phyloP scores from a whole-genome alignment of 1,140 invertebrate species.

The Zaprionus inermis region DNA sequence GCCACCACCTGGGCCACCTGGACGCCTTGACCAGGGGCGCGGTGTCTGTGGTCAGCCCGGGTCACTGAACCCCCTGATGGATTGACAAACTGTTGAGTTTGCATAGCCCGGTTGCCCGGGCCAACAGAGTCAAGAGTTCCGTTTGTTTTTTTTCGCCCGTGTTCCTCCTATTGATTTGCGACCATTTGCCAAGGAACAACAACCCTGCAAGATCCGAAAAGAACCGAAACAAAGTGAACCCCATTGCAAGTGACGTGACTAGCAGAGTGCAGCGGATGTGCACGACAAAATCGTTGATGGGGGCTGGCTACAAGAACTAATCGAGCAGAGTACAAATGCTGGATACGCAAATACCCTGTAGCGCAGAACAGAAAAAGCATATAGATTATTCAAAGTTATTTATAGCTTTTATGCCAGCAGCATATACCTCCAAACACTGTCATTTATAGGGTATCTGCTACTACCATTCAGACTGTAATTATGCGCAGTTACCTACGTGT shows the following conservation, averaged over 20 bases:
- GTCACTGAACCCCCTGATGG: conserved; percentile 54
- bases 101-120: conserved; percentile 22
- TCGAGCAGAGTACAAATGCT: background rate
- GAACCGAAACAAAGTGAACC: conserved; percentile 17
- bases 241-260: conserved; percentile 33
- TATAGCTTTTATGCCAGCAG: background rate
- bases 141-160: conserved; percentile 15
- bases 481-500: conserved; percentile 33
- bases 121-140: conserved; percentile 26
- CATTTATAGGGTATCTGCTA: conserved; percentile 6
- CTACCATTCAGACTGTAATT: conserved; percentile 45
- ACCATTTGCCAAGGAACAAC: conserved; percentile 1
- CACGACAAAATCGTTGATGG: conserved; percentile 40
- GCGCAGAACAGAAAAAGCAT: background rate
- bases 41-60: conserved; percentile 41
- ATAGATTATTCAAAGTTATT: background rate
- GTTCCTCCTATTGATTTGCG: conserved; percentile 41
- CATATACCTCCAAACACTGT: conserved; percentile 7
- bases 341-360: conserved; percentile 1
- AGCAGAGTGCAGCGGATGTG: conserved; percentile 51
- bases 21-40: background rate
- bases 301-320: conserved; percentile 5
- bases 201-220: conserved; percentile 29
- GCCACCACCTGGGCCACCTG: conserved; percentile 3
- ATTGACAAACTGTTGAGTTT: conserved; percentile 54